A percentile compares a stretch with the other conserved stretches of the same genome.
These are phyloP conservation scores for Babyrousa celebensis DNA, from an alignment of 2,797 vertebrate species.

Conservation along the genomic window DNA sequence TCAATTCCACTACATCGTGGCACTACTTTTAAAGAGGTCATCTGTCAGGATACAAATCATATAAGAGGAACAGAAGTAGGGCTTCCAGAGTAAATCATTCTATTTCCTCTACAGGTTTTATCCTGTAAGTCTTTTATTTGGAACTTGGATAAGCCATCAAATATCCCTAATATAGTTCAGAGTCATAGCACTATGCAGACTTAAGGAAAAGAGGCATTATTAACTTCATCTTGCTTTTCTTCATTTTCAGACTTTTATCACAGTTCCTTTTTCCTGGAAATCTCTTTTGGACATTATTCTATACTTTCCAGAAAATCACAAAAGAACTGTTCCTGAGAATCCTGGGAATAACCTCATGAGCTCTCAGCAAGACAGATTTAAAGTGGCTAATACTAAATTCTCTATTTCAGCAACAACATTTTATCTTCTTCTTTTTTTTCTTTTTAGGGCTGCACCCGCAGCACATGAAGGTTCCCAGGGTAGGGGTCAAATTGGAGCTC, in stretches of 20 bases:
- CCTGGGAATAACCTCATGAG: conserved; percentile 46
- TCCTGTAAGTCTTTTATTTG: conserved; percentile 57
- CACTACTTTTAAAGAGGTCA: conserved; percentile 65
- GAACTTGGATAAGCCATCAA: conserved; percentile 51
- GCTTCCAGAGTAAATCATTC: conserved; percentile 46
- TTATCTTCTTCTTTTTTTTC: conserved; percentile 48
- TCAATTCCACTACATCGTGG: background rate
- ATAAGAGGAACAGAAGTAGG: conserved; percentile 24
- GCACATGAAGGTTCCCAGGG: too few species aligned
- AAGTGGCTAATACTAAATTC: conserved; percentile 38
- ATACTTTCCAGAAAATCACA: conserved; percentile 43
- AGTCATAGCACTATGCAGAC: conserved; percentile 52
- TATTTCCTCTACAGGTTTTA: conserved; percentile 70
- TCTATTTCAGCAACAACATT: conserved; percentile 34
- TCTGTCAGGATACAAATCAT: conserved; percentile 43
- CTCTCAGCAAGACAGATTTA: conserved; percentile 50
- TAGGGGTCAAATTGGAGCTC: too few species aligned
- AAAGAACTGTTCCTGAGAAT: conserved; percentile 44
- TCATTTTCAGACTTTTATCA: conserved; percentile 62
- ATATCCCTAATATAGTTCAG: conserved; percentile 12
- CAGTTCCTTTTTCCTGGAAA: conserved; percentile 69
- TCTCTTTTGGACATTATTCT: conserved; percentile 49
- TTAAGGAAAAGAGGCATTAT: conserved; percentile 59
- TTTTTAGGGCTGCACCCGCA: too few species aligned
- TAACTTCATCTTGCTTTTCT: conserved; percentile 65